phyloP scores from a whole-genome alignment of 2,113 vertebrate species.

The Phaethon lepturus region DNA sequence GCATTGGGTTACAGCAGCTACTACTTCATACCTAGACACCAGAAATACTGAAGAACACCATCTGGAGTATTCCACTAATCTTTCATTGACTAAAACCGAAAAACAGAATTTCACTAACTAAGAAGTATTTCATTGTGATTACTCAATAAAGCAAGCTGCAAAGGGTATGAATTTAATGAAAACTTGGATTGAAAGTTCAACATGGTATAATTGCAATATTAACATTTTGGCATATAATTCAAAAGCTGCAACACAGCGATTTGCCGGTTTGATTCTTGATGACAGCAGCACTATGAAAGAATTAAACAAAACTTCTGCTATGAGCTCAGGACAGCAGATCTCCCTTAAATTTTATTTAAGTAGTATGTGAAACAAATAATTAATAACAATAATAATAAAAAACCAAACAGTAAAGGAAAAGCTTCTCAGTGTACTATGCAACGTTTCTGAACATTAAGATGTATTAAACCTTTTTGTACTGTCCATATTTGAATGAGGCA shows the following conservation, averaged over 20 bases:
- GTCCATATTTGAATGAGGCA: neutral
- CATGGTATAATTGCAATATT: neutral
- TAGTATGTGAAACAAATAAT: neutral
- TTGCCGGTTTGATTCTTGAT: neutral
- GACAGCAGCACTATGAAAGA: neutral
- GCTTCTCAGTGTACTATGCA: neutral
- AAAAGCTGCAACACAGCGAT: neutral
- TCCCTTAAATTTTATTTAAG: neutral
- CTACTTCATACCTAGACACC: neutral
- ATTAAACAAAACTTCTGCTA: neutral
- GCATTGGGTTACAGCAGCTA: neutral
- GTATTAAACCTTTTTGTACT: neutral
- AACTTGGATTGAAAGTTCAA: neutral
- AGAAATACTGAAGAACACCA: neutral
- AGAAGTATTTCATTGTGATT: neutral
- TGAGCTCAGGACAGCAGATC: neutral
- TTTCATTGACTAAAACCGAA: neutral
- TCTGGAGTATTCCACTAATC: neutral
- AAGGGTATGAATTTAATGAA: neutral
- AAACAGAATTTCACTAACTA: neutral
- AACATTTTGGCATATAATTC: neutral
- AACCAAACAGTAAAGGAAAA: neutral
- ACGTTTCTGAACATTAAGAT: neutral
- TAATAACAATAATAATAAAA: neutral
- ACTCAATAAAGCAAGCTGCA: neutral